Evolutionary conservation across 2,113 vertebrate species (phyloP), one percentile per base, ranked within the genome.

Genomic region (Chlamydotis undulata): DNA sequence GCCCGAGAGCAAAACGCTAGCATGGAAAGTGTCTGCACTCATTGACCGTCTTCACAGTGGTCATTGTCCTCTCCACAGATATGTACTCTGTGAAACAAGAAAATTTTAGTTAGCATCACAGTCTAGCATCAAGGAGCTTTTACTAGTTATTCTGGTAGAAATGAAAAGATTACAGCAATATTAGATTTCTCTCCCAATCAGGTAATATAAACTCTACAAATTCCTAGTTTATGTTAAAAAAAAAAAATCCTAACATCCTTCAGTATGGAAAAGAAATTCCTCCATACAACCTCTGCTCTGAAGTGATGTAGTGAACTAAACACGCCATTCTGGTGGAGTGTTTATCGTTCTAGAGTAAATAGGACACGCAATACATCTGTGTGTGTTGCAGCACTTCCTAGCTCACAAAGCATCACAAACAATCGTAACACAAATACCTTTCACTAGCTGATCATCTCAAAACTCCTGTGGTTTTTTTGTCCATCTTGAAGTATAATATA

Each of bases 71-170:
- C n/a, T 35, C 19, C 25, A 41, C 12, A 63, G 37, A 69, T 39
- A 57, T 2, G 8, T n/a, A 31, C 10, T 31, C 10, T 12, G 29
- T 7, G 13, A 55, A 93, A 65, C 7, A 68, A 67, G 52, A 81
- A 64, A 89, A 63, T 81, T 84, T 8, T 75, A 4, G 10, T 53
- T 67, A 41, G 18, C 23, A 10, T 61, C 33, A 47, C 31, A 59
- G 33, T 9, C 45, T 75, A 67, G 6, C 4, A 23, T 17, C 10
- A 3, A 67, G 23, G 12, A 90, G 12, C 2, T 57, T 84, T 77
- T 43, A 43, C 41, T 43, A 43, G 41, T 43, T 43, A 43, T 43
- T 56, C 0, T 0, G n/a, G 10, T 26, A 89, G 19, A 86, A 70
- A 74, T 52, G 47, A 81, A 52, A 86, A 7, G 9, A n/a, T 47